A percentile compares a stretch with the other conserved stretches of the same genome.
Conservation (phyloP, 2,113 vertebrate genomes). For the Coreoperca whiteheadi region DNA sequence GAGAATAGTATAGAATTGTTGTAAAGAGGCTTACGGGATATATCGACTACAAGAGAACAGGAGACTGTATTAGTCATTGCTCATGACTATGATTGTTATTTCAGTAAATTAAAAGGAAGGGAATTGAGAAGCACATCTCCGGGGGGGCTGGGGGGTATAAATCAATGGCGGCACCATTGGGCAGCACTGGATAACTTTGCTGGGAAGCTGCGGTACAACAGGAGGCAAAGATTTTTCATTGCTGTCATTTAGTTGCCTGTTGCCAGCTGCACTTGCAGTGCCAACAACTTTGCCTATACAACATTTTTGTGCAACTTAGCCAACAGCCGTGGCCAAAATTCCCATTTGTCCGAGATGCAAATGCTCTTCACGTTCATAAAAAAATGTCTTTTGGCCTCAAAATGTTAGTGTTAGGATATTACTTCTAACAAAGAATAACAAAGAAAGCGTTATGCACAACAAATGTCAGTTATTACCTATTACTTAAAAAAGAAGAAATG, state of each 20-base stretch:
- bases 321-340: slow-evolving; percentile 32
- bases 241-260: slow-evolving; percentile 46
- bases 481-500: neutral
- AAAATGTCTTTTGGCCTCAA: neutral
- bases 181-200: slow-evolving; percentile 3
- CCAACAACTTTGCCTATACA: slow-evolving; percentile 46
- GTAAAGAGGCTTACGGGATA: slow-evolving; percentile 6
- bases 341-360: slow-evolving; percentile 42
- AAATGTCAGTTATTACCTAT: neutral
- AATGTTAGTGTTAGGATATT: neutral
- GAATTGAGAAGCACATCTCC: slow-evolving; percentile 7
- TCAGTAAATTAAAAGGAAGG: slow-evolving; percentile 28
- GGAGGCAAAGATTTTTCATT: slow-evolving; percentile 37
- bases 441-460: neutral
- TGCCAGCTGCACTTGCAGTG: slow-evolving; percentile 39
- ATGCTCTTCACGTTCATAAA: neutral
- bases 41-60: neutral
- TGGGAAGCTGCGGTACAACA: slow-evolving; percentile 23
- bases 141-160: neutral
- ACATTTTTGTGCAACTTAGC: slow-evolving; percentile 40
- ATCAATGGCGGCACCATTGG: neutral
- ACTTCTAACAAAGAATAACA: neutral
- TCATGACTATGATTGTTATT: slow-evolving; percentile 12
- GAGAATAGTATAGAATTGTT: neutral
- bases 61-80: slow-evolving; percentile 22